Percentiles rank a stretch among this genome's conserved stretches.
These are phyloP conservation scores for Trichonephila clavipes DNA, from an alignment of 1,140 invertebrate species.

Conservation along the genomic window DNA sequence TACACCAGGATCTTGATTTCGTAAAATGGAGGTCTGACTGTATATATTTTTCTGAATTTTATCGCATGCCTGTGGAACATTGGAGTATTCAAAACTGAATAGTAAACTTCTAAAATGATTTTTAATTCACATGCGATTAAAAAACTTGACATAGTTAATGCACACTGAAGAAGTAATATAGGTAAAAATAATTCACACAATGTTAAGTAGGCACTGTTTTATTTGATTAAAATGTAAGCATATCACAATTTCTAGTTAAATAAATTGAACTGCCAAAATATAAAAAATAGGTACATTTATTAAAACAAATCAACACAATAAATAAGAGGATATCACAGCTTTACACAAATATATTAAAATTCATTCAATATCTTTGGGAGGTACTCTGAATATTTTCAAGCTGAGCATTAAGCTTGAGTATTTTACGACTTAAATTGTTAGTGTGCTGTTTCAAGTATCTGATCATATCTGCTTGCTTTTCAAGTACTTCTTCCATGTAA, in stretches of 20 bases:
- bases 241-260: not conserved
- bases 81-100: too few species aligned
- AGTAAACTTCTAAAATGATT: too few species aligned
- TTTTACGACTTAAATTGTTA: constrained; percentile 79
- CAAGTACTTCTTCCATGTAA: constrained; percentile 80
- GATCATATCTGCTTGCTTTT: constrained; percentile 81
- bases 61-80: too few species aligned
- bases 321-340: constrained; percentile 41
- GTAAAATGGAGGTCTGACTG: too few species aligned
- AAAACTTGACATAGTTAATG: too few species aligned
- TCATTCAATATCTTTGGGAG: constrained; percentile 33
- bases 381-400: constrained; percentile 76
- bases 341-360: not conserved
- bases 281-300: constrained; percentile 9
- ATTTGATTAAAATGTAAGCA: too few species aligned
- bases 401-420: constrained; percentile 79
- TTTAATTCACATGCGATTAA: too few species aligned
- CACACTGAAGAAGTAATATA: too few species aligned
- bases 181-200: too few species aligned
- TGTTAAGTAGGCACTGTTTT: too few species aligned
- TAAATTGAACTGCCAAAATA: not conserved
- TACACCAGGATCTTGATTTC: too few species aligned
- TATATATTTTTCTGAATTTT: too few species aligned
- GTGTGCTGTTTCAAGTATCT: constrained; percentile 80
- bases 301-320: constrained; percentile 30